phyloP scores from a whole-genome alignment of 37 sponge, comb jelly and placozoan genomes.

The Agelas oroides region DNA sequence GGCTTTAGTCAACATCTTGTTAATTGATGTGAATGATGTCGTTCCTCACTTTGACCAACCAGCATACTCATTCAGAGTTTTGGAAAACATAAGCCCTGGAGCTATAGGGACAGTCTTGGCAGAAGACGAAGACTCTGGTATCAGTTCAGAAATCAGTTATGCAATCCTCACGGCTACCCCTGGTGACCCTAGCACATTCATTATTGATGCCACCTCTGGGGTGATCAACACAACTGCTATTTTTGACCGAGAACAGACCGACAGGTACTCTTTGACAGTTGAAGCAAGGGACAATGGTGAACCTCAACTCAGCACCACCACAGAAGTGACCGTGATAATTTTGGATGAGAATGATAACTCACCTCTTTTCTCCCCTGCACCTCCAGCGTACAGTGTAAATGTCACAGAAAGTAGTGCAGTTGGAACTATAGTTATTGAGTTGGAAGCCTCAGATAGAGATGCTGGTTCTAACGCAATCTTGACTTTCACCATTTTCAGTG shows the following conservation, averaged over 20 bases:
- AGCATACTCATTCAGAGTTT: not conserved
- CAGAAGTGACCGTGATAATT: slow-evolving; percentile 4
- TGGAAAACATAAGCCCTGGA: slow-evolving; percentile 25
- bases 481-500: not conserved
- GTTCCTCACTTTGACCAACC: slow-evolving; percentile 32
- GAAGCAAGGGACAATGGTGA: slow-evolving; percentile 14
- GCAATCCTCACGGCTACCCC: slow-evolving; percentile 1
- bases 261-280: slow-evolving; percentile 34
- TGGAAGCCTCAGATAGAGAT: slow-evolving; percentile 21
- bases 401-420: not conserved
- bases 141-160: slow-evolving; percentile 27
- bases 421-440: slow-evolving; percentile 5
- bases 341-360: slow-evolving; percentile 23
- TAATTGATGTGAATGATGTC: slow-evolving; percentile 53
- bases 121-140: slow-evolving; percentile 33
- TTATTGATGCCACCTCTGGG: slow-evolving; percentile 23
- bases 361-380: slow-evolving; percentile 9
- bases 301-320: not conserved
- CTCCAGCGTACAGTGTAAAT: not conserved
- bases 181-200: slow-evolving; percentile 5
- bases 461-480: slow-evolving; percentile 13
- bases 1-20: slow-evolving; percentile 27
- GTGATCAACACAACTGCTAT: slow-evolving; percentile 8
- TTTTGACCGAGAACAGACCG: slow-evolving; percentile 49
- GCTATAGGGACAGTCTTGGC: slow-evolving; percentile 37